These are phyloP conservation scores for Labeo rohita DNA, from an alignment of 2,113 vertebrate species.

Conservation along the genomic window DNA sequence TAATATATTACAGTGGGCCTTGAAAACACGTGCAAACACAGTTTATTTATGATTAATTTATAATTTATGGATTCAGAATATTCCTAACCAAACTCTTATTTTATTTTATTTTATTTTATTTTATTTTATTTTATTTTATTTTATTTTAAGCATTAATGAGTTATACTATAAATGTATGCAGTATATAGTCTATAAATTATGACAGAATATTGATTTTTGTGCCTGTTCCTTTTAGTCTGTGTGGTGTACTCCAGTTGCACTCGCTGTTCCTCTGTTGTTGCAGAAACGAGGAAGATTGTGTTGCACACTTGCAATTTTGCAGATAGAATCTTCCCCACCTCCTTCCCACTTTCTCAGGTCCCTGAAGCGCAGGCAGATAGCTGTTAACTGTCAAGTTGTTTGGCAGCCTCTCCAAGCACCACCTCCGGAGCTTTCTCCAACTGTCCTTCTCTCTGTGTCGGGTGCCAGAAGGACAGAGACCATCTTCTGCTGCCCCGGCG, in stretches of 20 bases:
- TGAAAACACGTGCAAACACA: no score
- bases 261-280: slow-evolving; percentile 40
- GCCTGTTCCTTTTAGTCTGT: neutral
- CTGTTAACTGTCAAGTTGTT: slow-evolving; percentile 50
- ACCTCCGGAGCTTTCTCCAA: slow-evolving; percentile 54
- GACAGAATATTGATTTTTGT: neutral
- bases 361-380: slow-evolving; percentile 43
- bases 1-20: neutral
- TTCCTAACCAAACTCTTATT: neutral
- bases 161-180: no score
- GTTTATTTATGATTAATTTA: neutral
- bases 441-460: slow-evolving; percentile 39
- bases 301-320: slow-evolving; percentile 50
- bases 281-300: slow-evolving; percentile 36
- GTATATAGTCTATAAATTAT: neutral
- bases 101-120: no score
- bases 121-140: no score
- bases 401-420: slow-evolving; percentile 49
- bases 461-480: slow-evolving; percentile 38
- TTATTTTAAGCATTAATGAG: no score
- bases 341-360: slow-evolving; percentile 47
- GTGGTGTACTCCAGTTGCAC: neutral
- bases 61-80: neutral
- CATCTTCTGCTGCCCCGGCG: neutral
- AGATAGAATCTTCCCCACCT: slow-evolving; percentile 48